Conservation (phyloP, 2,888 invertebrate genomes). For the Dasysyrphus albostriatus region DNA sequence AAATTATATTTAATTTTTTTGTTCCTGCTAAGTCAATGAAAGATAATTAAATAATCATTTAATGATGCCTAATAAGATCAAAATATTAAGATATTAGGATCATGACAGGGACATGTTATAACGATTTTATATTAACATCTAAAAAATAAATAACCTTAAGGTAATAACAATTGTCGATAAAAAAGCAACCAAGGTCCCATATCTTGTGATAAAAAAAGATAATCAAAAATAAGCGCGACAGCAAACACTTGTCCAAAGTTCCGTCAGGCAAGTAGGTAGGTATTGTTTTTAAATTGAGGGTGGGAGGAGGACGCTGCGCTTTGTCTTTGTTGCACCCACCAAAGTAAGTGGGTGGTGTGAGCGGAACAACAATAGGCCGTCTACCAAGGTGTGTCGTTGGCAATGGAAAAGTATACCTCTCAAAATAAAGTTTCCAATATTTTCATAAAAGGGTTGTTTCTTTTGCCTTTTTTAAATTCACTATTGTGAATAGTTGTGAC, state of each 20-base stretch:
- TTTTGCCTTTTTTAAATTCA: constrained; percentile 7
- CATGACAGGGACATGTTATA: background rate
- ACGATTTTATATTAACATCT: constrained; percentile 16
- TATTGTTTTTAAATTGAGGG: background rate
- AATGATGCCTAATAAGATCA: constrained; percentile 15
- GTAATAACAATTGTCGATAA: background rate
- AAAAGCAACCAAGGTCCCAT: constrained; percentile 7
- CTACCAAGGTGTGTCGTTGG: constrained; percentile 45
- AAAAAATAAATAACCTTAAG: background rate
- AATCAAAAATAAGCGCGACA: constrained; percentile 62
- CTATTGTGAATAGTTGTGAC: constrained; percentile 32
- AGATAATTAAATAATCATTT: constrained; percentile 23
- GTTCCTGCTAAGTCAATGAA: constrained; percentile 25
- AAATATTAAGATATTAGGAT: background rate
- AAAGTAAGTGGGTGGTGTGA: constrained; percentile 21
- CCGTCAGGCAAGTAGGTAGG: constrained; percentile 35
- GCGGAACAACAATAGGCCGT: constrained; percentile 53
- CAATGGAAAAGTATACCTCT: constrained; percentile 22
- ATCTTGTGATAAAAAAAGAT: constrained; percentile 57
- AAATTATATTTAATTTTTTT: constrained; percentile 37
- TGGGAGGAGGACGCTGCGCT: background rate
- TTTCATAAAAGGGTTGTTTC: constrained; percentile 11
- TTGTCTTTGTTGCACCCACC: constrained; percentile 19
- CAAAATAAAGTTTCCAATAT: constrained; percentile 23
- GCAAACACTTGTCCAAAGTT: constrained; percentile 65